phyloP scores from a whole-genome alignment of 2,888 invertebrate genomes.

The Stenichneumon culpator region DNA sequence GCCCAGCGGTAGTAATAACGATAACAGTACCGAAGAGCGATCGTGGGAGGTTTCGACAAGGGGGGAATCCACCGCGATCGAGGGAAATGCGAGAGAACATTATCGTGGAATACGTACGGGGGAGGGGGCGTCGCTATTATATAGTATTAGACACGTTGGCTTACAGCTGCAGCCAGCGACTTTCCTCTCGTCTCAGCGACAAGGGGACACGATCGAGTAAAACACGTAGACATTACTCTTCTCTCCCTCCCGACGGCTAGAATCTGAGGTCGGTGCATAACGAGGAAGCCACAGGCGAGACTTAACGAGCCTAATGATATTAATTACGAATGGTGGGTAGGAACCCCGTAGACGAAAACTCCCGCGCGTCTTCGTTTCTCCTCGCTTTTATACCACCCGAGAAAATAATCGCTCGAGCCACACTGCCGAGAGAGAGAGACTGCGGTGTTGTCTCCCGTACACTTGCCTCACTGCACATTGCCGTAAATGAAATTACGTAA shows the following conservation, averaged over 20 bases:
- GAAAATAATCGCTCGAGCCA: slow-evolving; percentile 31
- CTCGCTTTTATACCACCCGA: slow-evolving; percentile 27
- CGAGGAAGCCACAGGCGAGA: slow-evolving; percentile 69
- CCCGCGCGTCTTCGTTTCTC: slow-evolving; percentile 36
- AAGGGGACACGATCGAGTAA: slow-evolving; percentile 26
- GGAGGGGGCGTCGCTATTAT: neutral
- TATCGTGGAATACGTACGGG: slow-evolving; percentile 1
- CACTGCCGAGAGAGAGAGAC: slow-evolving; percentile 5
- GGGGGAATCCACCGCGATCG: slow-evolving; percentile 44
- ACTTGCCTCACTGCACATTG: slow-evolving; percentile 1
- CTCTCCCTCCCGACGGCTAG: slow-evolving; percentile 14
- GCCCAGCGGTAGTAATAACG: slow-evolving; percentile 40
- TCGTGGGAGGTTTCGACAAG: slow-evolving; percentile 42
- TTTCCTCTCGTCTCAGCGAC: slow-evolving; percentile 7
- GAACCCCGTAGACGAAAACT: slow-evolving; percentile 56
- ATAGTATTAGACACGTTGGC: neutral
- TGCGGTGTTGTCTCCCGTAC: slow-evolving; percentile 18
- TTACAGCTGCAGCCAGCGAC: neutral
- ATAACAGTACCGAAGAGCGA: slow-evolving; percentile 37
- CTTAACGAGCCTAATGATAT: slow-evolving; percentile 76
- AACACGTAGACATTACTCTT: slow-evolving; percentile 48
- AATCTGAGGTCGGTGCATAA: slow-evolving; percentile 45
- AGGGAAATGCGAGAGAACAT: slow-evolving; percentile 30
- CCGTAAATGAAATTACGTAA: slow-evolving; percentile 57
- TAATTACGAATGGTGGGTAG: slow-evolving; percentile 74